Percentiles rank a stretch among this genome's conserved stretches.
Conservation (phyloP, 2,113 vertebrate species). For the Gallinago undulata region DNA sequence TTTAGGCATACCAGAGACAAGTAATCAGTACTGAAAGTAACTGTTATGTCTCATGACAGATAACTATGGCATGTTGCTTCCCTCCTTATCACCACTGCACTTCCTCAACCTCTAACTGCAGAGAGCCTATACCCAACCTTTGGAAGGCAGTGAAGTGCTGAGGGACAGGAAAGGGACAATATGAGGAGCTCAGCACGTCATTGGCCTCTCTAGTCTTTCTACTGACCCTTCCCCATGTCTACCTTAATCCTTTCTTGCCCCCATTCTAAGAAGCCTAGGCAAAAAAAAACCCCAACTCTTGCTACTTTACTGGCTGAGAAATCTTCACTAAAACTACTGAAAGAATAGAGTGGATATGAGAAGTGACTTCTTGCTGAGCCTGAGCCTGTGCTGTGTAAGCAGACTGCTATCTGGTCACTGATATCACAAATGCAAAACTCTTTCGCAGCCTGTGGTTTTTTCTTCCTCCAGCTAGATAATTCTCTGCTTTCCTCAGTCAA, state of each 20-base stretch:
- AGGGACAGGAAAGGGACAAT: neutral
- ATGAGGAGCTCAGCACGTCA: neutral
- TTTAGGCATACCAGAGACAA: neutral
- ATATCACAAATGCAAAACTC: neutral
- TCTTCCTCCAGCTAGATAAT: neutral
- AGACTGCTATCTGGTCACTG: neutral
- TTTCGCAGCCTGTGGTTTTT: neutral
- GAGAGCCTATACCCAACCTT: neutral
- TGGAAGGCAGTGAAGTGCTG: neutral
- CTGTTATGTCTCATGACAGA: neutral
- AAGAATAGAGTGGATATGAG: neutral
- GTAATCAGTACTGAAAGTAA: neutral
- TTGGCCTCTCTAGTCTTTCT: neutral
- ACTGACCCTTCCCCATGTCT: neutral
- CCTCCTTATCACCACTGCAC: neutral
- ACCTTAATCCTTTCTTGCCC: neutral
- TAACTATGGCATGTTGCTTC: neutral
- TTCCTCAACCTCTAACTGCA: neutral
- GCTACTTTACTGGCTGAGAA: neutral
- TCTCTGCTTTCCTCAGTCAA: neutral
- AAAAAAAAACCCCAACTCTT: neutral
- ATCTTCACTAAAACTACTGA: neutral
- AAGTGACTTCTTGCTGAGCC: neutral
- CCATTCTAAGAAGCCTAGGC: neutral
- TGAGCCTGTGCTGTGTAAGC: neutral